A percentile compares a stretch with the other conserved stretches of the same genome.
phyloP scores from a whole-genome alignment of 1,140 invertebrate genomes.

The Ostrea edulis region DNA sequence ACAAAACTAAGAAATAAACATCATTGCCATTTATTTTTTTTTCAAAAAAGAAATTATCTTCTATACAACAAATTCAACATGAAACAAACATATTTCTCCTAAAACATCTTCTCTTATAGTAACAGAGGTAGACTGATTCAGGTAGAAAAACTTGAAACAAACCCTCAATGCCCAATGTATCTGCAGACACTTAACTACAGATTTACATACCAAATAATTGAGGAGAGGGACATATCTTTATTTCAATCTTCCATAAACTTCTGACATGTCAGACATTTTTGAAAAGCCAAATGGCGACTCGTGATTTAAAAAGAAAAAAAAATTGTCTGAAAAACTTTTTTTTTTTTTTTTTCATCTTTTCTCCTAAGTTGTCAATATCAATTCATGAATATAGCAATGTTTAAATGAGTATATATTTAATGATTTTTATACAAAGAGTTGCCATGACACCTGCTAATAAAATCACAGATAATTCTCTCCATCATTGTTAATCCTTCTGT shows the following conservation, averaged over 20 bases:
- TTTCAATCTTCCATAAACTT: too few relatives aligned
- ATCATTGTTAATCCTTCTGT: neutral
- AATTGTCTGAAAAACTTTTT: too few relatives aligned
- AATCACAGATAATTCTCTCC: slow-evolving; percentile 9
- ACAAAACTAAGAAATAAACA: neutral
- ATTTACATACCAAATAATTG: neutral
- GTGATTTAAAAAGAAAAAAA: too few relatives aligned
- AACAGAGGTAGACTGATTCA: neutral
- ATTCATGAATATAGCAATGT: neutral
- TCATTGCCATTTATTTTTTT: neutral
- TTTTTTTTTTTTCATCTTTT: too few relatives aligned
- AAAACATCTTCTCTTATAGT: neutral
- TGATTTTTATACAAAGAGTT: neutral
- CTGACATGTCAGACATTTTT: too few relatives aligned
- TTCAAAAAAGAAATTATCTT: too few relatives aligned
- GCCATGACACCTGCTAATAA: neutral
- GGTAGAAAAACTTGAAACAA: neutral
- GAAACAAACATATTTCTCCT: too few relatives aligned
- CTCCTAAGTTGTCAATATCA: neutral
- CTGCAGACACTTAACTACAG: neutral
- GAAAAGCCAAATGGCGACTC: too few relatives aligned
- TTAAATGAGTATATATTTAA: slow-evolving; percentile 1
- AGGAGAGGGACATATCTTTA: too few relatives aligned
- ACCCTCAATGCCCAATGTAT: neutral
- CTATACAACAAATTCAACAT: too few relatives aligned